Conservation (phyloP, 2,113 vertebrate species). For the Gasterosteus aculeatus region DNA sequence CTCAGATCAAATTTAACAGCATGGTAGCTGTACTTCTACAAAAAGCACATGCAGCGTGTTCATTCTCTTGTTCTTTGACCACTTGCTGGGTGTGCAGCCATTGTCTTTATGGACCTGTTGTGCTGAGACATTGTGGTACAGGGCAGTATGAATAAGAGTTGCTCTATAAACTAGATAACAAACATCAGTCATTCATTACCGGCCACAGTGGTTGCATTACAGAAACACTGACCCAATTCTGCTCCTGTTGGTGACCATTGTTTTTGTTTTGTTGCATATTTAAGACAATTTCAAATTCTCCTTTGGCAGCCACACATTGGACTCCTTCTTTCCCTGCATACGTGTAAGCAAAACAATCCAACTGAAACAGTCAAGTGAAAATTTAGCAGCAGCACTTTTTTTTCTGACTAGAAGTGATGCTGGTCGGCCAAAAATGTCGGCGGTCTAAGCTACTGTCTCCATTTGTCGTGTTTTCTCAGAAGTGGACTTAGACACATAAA, state of each 20-base stretch:
- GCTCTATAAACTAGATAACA: too few species aligned
- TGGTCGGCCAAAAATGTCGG: neutral
- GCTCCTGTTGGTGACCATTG: neutral
- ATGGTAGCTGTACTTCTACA: neutral
- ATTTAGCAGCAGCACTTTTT: conserved; percentile 26
- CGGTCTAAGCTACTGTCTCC: neutral
- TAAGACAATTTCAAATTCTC: conserved; percentile 36
- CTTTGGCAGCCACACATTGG: neutral
- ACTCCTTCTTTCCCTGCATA: neutral
- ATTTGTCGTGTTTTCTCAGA: conserved; percentile 14
- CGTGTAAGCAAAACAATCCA: conserved; percentile 30
- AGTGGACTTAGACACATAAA: conserved; percentile 1
- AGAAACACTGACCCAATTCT: conserved; percentile 16
- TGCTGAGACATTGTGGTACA: neutral
- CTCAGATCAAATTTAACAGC: neutral
- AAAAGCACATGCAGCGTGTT: neutral
- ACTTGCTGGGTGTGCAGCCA: neutral
- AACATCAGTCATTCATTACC: neutral
- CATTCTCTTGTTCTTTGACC: neutral
- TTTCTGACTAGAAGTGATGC: neutral
- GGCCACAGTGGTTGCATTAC: neutral
- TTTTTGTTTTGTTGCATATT: conserved; percentile 24
- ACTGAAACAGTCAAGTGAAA: conserved; percentile 43
- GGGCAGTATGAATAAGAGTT: neutral
- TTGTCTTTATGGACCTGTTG: neutral